Evolutionary conservation across 2,113 vertebrate genomes (phyloP).

Genomic region (Micromys minutus): DNA sequence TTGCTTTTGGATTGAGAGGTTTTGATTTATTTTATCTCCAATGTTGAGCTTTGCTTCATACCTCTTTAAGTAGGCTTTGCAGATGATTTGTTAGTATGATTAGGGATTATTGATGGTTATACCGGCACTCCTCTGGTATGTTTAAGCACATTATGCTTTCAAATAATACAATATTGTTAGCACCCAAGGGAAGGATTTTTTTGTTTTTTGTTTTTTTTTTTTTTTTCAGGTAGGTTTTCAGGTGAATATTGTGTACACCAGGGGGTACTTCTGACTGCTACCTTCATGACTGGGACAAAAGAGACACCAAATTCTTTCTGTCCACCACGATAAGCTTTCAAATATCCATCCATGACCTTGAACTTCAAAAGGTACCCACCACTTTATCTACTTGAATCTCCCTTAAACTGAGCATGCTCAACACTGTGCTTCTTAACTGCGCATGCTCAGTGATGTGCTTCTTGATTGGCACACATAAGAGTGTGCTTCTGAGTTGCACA

Average conservation of each 20-base stretch:
- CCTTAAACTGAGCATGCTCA: background rate
- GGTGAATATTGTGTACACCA: background rate
- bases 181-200: background rate
- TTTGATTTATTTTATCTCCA: background rate
- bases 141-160: background rate
- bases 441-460: background rate
- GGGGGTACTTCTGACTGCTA: background rate
- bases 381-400: background rate
- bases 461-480: no score
- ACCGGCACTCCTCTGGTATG: background rate
- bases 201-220: background rate
- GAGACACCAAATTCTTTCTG: background rate
- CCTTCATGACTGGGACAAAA: background rate
- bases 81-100: no score
- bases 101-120: background rate
- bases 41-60: background rate
- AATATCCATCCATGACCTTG: background rate
- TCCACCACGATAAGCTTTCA: background rate
- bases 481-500: no score
- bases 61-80: background rate
- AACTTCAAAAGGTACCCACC: background rate
- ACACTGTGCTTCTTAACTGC: background rate
- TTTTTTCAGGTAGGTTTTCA: background rate
- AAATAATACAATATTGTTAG: background rate
- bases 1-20: background rate